phyloP scores from a whole-genome alignment of 2,113 vertebrate species.

The Puma concolor region DNA sequence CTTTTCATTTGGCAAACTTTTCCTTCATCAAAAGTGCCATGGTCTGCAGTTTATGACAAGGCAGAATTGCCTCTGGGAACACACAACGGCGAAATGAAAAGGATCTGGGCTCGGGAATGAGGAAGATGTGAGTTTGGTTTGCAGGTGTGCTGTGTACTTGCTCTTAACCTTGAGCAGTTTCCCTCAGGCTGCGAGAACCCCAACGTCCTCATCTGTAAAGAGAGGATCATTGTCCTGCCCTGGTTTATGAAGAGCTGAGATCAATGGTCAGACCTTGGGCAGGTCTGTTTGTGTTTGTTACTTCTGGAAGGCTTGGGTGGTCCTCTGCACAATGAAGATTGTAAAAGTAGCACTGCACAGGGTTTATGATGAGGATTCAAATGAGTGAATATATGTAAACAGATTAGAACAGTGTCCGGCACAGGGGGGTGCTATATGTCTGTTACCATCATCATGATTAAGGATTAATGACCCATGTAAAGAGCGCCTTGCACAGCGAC shows the following conservation, averaged over 20 bases:
- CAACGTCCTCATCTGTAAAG: neutral
- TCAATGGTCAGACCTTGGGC: neutral
- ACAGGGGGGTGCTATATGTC: neutral
- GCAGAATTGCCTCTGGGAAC: neutral
- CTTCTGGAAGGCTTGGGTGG: neutral
- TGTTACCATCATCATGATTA: neutral
- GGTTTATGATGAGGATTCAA: neutral
- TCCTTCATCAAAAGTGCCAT: conserved; percentile 59
- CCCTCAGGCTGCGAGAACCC: neutral
- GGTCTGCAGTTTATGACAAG: conserved; percentile 28
- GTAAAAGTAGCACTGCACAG: neutral
- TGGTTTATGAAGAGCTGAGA: neutral
- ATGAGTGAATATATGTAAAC: neutral
- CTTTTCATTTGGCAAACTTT: conserved; percentile 70
- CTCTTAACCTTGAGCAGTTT: neutral
- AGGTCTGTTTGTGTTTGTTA: neutral
- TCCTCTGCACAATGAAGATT: neutral
- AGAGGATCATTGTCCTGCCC: neutral
- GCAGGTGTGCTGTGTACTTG: neutral
- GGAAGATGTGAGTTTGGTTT: neutral
- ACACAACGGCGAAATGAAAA: neutral
- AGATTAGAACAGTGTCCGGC: neutral
- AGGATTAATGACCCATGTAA: neutral
- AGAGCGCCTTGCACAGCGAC: neutral
- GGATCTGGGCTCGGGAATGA: neutral